Evolutionary conservation across 2,113 vertebrate species (phyloP), one percentile per base, ranked within the genome.

Genomic region (Tachysurus fulvidraco): DNA sequence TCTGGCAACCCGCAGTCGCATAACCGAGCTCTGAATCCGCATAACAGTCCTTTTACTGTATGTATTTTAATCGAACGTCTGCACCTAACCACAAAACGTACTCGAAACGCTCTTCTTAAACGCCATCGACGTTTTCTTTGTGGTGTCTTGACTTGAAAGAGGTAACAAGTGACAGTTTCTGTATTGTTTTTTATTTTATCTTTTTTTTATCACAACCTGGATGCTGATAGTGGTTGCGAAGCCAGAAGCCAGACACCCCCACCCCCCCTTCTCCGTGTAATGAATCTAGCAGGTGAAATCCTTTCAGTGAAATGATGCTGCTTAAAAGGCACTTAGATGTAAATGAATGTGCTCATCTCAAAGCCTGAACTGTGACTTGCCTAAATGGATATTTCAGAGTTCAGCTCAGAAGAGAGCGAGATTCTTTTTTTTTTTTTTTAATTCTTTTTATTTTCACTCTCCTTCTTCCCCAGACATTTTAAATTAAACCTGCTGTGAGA

Each of bases 251-350:
- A 55, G 67, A 52, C 57, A 3, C 50, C n/a, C 9, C 23, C 0
- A 71, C 8, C 50, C n/a, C 9, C 23, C 0, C 41, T 1, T 4
- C 83, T 54, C 1, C 1, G 67, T 50, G 60, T 36, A 54, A 23
- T 67, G n/a, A 55, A 81, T 74, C 57, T 65, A 19, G 25, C 19
- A 30, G 78, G 28, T 16, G 67, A 77, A 83, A 86, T 88, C 85
- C 54, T 87, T 88, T 91, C 80, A 74, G 88, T 88, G 88, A 90
- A 91, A 93, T 76, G 89, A 87, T 88, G 6, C 30, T 84, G 80
- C 85, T 91, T 60, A 76, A 84, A 84, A 84, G 21, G 71, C 71
- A 46, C 55, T 84, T 76, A 76, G 69, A 55, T 76, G 55, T 74
- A 73, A 84, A 84, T 74, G 69, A 84, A 84, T 46, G 83, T 74